Evolutionary conservation across 2,888 invertebrate species (phyloP).

Genomic region (Timandra comae): DNA sequence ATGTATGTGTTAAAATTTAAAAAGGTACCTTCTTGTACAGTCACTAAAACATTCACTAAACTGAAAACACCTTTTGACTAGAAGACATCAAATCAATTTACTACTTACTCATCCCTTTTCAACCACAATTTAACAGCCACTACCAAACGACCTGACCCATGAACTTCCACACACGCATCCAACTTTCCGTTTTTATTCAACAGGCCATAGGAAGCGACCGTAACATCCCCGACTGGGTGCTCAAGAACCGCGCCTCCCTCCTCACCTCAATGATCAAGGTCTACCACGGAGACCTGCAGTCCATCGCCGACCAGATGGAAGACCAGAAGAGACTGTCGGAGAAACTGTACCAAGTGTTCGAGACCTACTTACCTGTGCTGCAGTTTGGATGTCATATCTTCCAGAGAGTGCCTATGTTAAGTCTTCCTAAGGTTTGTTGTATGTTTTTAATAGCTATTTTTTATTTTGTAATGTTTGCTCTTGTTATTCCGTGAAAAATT

Average conservation of each 20-base stretch:
- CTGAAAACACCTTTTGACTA: too few species aligned
- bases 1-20: too few species aligned
- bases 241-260: slow-evolving; percentile 86
- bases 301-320: slow-evolving; percentile 78
- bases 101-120: too few species aligned
- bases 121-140: too few species aligned
- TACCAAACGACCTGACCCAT: too few species aligned
- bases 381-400: slow-evolving; percentile 90
- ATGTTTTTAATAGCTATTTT: too few species aligned
- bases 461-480: too few species aligned
- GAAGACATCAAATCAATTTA: too few species aligned
- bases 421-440: slow-evolving; percentile 91
- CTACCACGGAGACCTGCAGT: slow-evolving; percentile 89
- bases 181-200: slow-evolving; percentile 1
- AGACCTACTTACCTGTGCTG: slow-evolving; percentile 91
- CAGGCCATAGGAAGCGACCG: slow-evolving; percentile 93
- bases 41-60: too few species aligned
- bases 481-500: too few species aligned
- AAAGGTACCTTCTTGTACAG: too few species aligned
- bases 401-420: slow-evolving; percentile 87
- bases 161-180: too few species aligned
- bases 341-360: slow-evolving; percentile 90
- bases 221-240: slow-evolving; percentile 88
- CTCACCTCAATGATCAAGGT: slow-evolving; percentile 87
- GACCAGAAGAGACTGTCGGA: slow-evolving; percentile 72